Base-by-base conservation (phyloP, 2,888 invertebrate species). In the Lasioglossum villosulum region DNA sequence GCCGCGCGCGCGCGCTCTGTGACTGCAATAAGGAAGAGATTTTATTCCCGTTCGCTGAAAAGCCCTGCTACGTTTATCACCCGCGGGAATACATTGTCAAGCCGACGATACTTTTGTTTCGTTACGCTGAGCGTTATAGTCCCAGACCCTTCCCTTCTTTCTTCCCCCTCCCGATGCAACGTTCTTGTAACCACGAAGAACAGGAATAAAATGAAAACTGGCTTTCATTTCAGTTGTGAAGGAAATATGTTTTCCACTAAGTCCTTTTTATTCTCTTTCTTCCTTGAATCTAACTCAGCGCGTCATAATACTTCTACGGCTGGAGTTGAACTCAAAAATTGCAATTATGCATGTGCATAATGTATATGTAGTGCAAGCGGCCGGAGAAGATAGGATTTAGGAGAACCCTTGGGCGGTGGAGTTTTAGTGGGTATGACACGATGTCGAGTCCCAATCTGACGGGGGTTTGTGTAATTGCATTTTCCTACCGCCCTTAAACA, bases 21-120 rank as follows among this genome's bases (percentile, higher is more conserved):
- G 68, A 52, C 45, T n/a, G 83, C 78, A 72, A 78, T 78, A 72
- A 80, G 75, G 79, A 82, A 80, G 82, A 34, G 80, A 75, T 75
- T 86, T 86, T 77, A 86, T 77, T 86, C 71, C 74, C 39, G 56
- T n/a, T 59, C 52, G 48, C 37, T 34, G 66, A 71, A 66, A 77
- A 39, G 23, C 70, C 37, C 37, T n/a, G 70, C 37, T 23, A 39
- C 39, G 23, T 70, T 39, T 39, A 70, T 39, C 70, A 70, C 39
- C 12, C 37, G 37, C 66, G 5, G 70, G 70, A 70, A 39, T 37
- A 39, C 37, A 39, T 37, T 39, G 68, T 68, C 39, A 23, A 39
- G 37, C n/a, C 23, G 37, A n/a, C 23, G 70, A 70, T 39, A 70
- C 70, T 37, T 23, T 70, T 10, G 63, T 63, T 63, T 63, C 30